Conservation (phyloP, 2,113 vertebrate genomes). For the Brienomyrus longianalis region DNA sequence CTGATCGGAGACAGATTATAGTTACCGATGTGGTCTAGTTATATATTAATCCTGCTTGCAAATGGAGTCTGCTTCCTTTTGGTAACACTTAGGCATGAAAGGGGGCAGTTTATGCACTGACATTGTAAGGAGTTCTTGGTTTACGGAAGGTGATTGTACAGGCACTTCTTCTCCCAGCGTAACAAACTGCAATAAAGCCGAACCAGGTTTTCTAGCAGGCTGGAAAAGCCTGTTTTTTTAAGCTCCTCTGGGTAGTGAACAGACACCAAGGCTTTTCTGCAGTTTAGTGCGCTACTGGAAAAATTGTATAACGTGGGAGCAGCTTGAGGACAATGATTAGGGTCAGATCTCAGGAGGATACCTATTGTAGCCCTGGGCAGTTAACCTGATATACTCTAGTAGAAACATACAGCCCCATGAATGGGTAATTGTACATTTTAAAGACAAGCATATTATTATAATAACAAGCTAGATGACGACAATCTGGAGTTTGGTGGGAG, state of each 20-base stretch:
- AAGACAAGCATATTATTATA: neutral
- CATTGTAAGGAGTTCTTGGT: neutral
- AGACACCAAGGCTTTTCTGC: neutral
- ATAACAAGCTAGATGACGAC: neutral
- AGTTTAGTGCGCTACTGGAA: neutral
- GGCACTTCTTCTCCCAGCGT: neutral
- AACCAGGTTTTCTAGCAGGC: neutral
- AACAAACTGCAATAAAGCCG: neutral
- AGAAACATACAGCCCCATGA: neutral
- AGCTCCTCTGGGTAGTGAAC: neutral
- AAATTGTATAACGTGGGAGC: neutral
- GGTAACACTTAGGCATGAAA: neutral
- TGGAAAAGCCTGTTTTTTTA: neutral
- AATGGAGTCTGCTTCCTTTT: neutral
- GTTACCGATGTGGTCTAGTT: neutral
- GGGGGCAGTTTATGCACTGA: neutral
- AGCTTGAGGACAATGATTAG: neutral
- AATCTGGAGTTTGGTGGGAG: neutral
- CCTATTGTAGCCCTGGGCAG: neutral
- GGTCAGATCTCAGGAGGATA: neutral
- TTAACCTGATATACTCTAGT: neutral
- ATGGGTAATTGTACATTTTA: neutral
- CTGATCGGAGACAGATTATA: neutral
- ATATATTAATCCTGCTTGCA: neutral
- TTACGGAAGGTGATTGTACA: neutral